Percentiles rank a stretch among this genome's conserved stretches.
Conservation (phyloP, 2,888 invertebrate species). For the Pollenia griseotomentosa region DNA sequence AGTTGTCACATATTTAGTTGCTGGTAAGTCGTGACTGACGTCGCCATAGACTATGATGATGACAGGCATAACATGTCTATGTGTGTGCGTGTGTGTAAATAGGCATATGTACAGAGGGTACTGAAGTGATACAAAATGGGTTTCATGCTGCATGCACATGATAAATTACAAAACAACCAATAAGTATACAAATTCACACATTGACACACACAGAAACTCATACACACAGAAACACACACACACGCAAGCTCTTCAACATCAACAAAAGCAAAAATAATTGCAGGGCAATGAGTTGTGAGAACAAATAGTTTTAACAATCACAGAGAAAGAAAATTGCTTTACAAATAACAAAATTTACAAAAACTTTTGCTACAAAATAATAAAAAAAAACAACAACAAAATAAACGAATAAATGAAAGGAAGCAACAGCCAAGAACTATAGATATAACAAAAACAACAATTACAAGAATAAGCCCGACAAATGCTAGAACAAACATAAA, state of each 20-base stretch:
- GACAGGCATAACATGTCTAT: slow-evolving; percentile 41
- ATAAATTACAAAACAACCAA: slow-evolving; percentile 50
- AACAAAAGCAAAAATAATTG: slow-evolving; percentile 60
- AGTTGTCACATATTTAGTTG: slow-evolving; percentile 54
- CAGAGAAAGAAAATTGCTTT: slow-evolving; percentile 59
- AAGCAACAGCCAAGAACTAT: background rate
- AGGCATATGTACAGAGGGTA: background rate
- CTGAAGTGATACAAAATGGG: slow-evolving; percentile 37
- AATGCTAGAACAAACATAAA: slow-evolving; percentile 24
- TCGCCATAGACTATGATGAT: slow-evolving; percentile 36
- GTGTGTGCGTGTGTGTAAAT: background rate
- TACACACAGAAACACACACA: background rate
- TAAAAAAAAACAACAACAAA: background rate
- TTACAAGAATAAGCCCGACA: background rate
- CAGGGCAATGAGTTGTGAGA: slow-evolving; percentile 68
- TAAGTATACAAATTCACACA: slow-evolving; percentile 6
- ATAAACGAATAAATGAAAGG: background rate
- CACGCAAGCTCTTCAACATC: slow-evolving; percentile 29
- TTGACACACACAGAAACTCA: background rate
- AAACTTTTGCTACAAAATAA: background rate
- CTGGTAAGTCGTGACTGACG: slow-evolving; percentile 35
- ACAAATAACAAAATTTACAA: slow-evolving; percentile 57
- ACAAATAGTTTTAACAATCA: slow-evolving; percentile 67
- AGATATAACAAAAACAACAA: background rate
- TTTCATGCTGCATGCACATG: slow-evolving; percentile 54